A percentile compares a stretch with the other conserved stretches of the same genome.
These are phyloP conservation scores for Pemphigus obesinymphae DNA, from an alignment of 1,140 invertebrate genomes.

Conservation along the genomic window DNA sequence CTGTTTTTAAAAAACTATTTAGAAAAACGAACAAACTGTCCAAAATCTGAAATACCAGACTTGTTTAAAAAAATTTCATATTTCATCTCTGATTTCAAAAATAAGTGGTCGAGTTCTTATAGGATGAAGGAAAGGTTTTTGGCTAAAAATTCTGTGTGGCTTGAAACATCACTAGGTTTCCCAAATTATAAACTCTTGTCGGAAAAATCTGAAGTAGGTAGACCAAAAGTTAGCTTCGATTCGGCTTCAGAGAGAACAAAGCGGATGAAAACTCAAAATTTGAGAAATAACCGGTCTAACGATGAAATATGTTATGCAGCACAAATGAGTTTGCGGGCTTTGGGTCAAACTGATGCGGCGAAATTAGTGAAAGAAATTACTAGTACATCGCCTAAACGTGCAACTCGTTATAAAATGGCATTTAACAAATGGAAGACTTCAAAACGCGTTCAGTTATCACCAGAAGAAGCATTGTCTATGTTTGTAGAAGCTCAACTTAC, in stretches of 20 bases:
- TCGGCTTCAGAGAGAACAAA: background rate
- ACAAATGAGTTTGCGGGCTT: background rate
- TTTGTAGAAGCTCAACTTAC: constrained; percentile 22
- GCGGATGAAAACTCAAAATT: constrained; percentile 1
- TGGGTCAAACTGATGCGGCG: background rate
- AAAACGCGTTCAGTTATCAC: background rate
- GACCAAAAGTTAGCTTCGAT: background rate
- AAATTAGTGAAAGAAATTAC: background rate
- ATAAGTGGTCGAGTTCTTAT: background rate
- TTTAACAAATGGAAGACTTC: background rate
- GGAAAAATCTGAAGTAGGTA: background rate
- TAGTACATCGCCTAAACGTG: background rate
- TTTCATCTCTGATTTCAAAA: background rate
- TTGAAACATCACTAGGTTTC: background rate
- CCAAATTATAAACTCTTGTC: background rate
- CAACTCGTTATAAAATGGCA: background rate
- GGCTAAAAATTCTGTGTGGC: background rate
- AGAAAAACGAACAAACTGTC: background rate
- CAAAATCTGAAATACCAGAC: background rate
- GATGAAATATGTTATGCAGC: background rate
- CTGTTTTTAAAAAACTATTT: background rate
- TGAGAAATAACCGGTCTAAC: background rate
- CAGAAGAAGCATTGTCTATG: background rate
- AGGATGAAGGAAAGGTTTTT: background rate
- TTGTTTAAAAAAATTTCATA: background rate